A percentile compares a stretch with the other conserved stretches of the same genome.
These are phyloP conservation scores for Oncorhynchus masou DNA, from an alignment of 2,113 vertebrate genomes.

Conservation along the genomic window DNA sequence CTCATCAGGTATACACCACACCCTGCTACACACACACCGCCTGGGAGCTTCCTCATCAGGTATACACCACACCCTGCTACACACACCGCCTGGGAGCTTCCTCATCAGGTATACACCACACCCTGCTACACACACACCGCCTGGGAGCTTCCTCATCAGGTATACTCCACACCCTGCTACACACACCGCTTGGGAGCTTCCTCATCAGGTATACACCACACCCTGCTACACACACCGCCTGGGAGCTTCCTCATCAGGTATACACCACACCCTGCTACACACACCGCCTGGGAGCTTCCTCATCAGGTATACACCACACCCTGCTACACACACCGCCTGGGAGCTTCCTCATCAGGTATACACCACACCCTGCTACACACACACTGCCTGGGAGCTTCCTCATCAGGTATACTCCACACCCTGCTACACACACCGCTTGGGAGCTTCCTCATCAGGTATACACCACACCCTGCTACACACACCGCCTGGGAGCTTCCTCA, in stretches of 20 bases:
- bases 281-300: constrained; percentile 85
- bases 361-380: constrained; percentile 73
- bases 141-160: constrained; percentile 91
- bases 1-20: constrained; percentile 83
- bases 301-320: constrained; percentile 80
- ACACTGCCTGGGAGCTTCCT: constrained; percentile 85
- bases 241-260: constrained; percentile 91
- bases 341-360: constrained; percentile 86
- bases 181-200: constrained; percentile 82
- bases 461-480: constrained; percentile 76
- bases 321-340: constrained; percentile 76
- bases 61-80: constrained; percentile 75
- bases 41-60: constrained; percentile 91
- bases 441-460: constrained; percentile 86
- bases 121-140: constrained; percentile 67
- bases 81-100: constrained; percentile 82
- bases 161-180: constrained; percentile 75
- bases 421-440: constrained; percentile 76
- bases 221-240: constrained; percentile 70
- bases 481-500: constrained; percentile 84
- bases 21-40: constrained; percentile 67
- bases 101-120: constrained; percentile 83
- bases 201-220: constrained; percentile 83
- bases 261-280: constrained; percentile 73
- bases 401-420: constrained; percentile 80